These are phyloP conservation scores for Poeciliopsis prolifica DNA, from an alignment of 2,113 vertebrate species.

Conservation along the genomic window DNA sequence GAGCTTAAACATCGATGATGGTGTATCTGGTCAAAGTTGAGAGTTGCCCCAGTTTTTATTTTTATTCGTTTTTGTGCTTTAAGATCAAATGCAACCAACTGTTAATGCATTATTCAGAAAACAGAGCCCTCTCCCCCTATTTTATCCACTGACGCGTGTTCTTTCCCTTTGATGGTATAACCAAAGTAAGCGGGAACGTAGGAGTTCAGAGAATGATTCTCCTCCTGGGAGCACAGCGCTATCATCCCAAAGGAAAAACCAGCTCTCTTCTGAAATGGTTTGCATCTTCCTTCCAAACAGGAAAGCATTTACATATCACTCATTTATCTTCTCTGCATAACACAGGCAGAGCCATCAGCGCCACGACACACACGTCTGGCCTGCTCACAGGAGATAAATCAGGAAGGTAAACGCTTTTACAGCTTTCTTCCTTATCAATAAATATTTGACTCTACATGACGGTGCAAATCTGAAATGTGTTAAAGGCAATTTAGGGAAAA, in stretches of 20 bases:
- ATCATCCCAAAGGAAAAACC: slow-evolving; percentile 56
- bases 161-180: slow-evolving; percentile 73
- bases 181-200: slow-evolving; percentile 56
- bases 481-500: slow-evolving; percentile 43
- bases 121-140: slow-evolving; percentile 59
- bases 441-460: slow-evolving; percentile 28
- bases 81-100: slow-evolving; percentile 54
- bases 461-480: slow-evolving; percentile 31
- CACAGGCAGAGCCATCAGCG: slow-evolving; percentile 31
- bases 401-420: slow-evolving; percentile 31
- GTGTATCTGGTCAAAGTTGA: slow-evolving; percentile 30
- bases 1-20: slow-evolving; percentile 39
- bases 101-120: slow-evolving; percentile 76
- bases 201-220: slow-evolving; percentile 67
- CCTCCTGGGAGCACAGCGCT: slow-evolving; percentile 58
- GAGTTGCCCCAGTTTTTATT: slow-evolving; percentile 55
- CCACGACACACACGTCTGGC: slow-evolving; percentile 23
- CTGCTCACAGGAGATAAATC: neutral
- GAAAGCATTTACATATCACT: slow-evolving; percentile 61
- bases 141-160: slow-evolving; percentile 59
- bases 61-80: slow-evolving; percentile 40
- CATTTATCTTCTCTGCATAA: slow-evolving; percentile 29
- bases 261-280: slow-evolving; percentile 52
- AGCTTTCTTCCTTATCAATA: slow-evolving; percentile 31
- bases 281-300: slow-evolving; percentile 55